Percentiles rank a stretch among this genome's conserved stretches.
Conservation (phyloP, 2,888 invertebrate genomes). For the Apoda limacodes region DNA sequence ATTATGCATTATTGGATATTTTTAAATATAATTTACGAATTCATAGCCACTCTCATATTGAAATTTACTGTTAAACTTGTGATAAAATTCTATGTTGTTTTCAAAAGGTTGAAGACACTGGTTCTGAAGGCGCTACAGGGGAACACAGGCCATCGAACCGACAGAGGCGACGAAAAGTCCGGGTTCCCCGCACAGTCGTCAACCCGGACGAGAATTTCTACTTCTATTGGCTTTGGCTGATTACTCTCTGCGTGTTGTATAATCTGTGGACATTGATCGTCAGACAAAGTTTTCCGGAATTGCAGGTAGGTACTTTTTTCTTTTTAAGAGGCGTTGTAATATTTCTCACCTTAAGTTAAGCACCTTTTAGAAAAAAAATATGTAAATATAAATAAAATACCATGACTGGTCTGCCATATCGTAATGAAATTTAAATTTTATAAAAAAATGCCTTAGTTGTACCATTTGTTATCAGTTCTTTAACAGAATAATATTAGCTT, state of each 20-base stretch:
- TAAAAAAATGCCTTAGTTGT: too few species aligned
- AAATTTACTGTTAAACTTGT: too few species aligned
- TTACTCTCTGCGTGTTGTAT: conserved; percentile 91
- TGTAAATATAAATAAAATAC: too few species aligned
- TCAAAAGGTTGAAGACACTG: conserved; percentile 73
- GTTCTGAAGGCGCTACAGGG: conserved; percentile 74
- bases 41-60: too few species aligned
- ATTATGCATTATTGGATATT: too few species aligned
- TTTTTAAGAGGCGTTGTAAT: not conserved
- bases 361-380: not conserved
- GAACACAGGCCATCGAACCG: conserved; percentile 67
- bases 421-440: too few species aligned
- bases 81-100: not conserved
- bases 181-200: conserved; percentile 84
- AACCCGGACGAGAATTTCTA: conserved; percentile 97
- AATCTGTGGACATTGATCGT: conserved; percentile 97
- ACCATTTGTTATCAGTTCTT: too few species aligned
- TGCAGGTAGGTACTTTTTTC: conserved; percentile 72
- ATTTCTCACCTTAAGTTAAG: not conserved
- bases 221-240: conserved; percentile 93
- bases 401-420: too few species aligned
- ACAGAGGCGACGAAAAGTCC: conserved; percentile 75
- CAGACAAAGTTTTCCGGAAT: conserved; percentile 92
- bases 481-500: too few species aligned
- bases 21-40: too few species aligned